These are phyloP conservation scores for Mionectes olivaceus DNA, from an alignment of 2,797 vertebrate species.

Conservation along the genomic window DNA sequence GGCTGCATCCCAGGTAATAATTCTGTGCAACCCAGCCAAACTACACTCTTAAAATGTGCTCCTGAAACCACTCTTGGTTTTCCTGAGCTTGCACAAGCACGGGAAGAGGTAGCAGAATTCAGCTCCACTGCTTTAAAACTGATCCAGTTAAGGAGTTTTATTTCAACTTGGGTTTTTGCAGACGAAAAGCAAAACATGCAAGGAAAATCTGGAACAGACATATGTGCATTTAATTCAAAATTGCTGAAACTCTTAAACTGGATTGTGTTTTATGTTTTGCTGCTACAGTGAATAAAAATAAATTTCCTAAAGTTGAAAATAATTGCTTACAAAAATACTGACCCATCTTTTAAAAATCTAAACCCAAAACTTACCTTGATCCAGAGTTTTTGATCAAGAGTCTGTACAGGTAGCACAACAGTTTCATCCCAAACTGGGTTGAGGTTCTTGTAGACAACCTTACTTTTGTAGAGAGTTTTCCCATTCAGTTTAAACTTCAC, in stretches of 20 bases:
- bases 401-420: constrained; percentile 88
- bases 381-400: constrained; percentile 85
- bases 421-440: constrained; percentile 95
- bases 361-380: constrained; percentile 82
- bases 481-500: constrained; percentile 96
- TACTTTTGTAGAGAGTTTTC: constrained; percentile 96
- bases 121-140: constrained; percentile 40
- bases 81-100: not conserved
- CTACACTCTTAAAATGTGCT: constrained; percentile 26
- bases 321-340: not conserved
- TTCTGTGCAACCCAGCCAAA: constrained; percentile 61
- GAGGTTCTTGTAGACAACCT: constrained; percentile 92
- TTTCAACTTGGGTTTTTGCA: constrained; percentile 54
- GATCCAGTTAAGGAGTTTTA: constrained; percentile 49
- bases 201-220: constrained; percentile 37
- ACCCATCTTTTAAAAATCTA: not conserved
- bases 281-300: not conserved
- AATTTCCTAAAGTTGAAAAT: not conserved
- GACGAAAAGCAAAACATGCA: not conserved
- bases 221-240: constrained; percentile 17
- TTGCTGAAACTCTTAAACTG: not conserved
- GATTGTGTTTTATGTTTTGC: not conserved
- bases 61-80: not conserved
- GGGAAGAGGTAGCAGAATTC: not conserved
- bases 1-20: constrained; percentile 58